Conservation (phyloP, 2,888 invertebrate genomes). For the Lamproptera curius region DNA sequence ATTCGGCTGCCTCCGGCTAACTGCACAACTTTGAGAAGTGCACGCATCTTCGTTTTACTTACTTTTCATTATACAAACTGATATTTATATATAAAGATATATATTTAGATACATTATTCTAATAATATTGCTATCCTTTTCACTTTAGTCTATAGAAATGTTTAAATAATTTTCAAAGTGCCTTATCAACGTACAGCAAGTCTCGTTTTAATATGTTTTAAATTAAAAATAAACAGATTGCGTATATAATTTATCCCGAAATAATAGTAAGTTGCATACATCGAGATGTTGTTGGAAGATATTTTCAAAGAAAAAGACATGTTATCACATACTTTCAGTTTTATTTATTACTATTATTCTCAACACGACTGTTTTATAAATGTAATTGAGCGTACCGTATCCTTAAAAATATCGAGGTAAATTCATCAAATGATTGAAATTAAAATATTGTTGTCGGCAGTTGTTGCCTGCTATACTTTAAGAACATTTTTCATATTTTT, state of each 20-base stretch:
- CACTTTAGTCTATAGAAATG: conserved; percentile 75
- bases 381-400: conserved; percentile 6
- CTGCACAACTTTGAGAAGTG: conserved; percentile 63
- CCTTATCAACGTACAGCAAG: conserved; percentile 30
- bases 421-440: neutral
- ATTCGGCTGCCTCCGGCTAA: conserved; percentile 59
- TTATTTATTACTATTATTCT: conserved; percentile 41
- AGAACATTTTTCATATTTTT: no score
- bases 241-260: conserved; percentile 7
- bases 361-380: conserved; percentile 5
- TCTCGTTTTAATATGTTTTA: conserved; percentile 8
- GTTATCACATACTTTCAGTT: conserved; percentile 77
- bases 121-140: conserved; percentile 77
- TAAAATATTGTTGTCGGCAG: no score
- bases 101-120: conserved; percentile 73
- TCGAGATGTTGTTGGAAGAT: conserved; percentile 33
- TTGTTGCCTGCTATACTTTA: no score
- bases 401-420: neutral
- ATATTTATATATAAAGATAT: conserved; percentile 30
- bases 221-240: neutral
- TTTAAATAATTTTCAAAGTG: conserved; percentile 57
- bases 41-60: conserved; percentile 60
- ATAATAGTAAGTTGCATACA: neutral
- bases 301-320: conserved; percentile 66
- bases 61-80: conserved; percentile 73